Conservation (phyloP, 2,113 vertebrate genomes). For the Aythya baeri region DNA sequence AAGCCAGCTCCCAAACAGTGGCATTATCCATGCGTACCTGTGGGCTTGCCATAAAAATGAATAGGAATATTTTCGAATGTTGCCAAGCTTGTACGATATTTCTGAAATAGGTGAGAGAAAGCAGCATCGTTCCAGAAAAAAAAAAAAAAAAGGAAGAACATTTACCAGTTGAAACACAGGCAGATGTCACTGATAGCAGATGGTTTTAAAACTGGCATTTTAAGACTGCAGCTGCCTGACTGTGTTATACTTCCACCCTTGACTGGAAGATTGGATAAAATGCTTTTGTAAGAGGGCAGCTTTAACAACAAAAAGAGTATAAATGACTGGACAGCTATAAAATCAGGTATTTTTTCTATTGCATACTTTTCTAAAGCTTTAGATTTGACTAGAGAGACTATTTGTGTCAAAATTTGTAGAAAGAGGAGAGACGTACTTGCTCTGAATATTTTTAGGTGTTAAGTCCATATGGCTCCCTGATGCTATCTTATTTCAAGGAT, state of each 20-base stretch:
- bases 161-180: background rate
- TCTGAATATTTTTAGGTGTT: background rate
- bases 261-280: background rate
- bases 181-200: constrained; percentile 35
- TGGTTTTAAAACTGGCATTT: constrained; percentile 7
- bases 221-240: constrained; percentile 37
- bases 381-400: background rate
- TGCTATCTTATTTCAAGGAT: background rate
- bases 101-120: constrained; percentile 50
- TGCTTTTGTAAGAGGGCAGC: background rate
- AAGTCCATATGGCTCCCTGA: background rate
- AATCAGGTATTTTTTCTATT: background rate
- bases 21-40: constrained; percentile 1
- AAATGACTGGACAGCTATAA: background rate
- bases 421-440: background rate
- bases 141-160: background rate
- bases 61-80: constrained; percentile 16
- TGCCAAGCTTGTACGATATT: background rate
- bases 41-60: background rate
- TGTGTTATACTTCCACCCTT: background rate
- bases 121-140: background rate
- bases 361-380: background rate
- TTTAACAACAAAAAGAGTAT: background rate
- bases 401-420: background rate
- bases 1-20: constrained; percentile 30